Evolutionary conservation across 2,888 invertebrate species (phyloP).

Genomic region (Strigamia maritima): DNA sequence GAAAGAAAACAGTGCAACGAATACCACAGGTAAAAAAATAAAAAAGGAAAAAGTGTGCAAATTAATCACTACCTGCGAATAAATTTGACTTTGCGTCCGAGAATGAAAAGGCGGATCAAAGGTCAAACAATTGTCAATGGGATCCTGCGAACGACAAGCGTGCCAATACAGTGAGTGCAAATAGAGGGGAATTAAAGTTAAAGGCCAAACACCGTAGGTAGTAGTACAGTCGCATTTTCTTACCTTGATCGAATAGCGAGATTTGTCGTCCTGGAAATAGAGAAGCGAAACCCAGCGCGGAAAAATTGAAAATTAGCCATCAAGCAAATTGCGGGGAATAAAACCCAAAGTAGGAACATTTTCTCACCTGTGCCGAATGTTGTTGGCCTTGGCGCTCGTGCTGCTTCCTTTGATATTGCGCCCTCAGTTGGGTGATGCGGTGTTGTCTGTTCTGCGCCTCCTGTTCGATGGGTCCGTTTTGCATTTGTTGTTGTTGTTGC

Average conservation of each 20-base stretch:
- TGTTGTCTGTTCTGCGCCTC: slow-evolving; percentile 48
- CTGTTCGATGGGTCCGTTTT: slow-evolving; percentile 43
- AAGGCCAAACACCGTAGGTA: not conserved
- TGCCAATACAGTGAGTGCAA: not conserved
- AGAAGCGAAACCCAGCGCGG: not conserved
- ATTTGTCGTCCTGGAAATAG: not conserved
- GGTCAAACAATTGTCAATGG: not conserved
- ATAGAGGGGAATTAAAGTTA: not conserved
- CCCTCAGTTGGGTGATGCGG: slow-evolving; percentile 56
- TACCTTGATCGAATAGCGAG: not conserved
- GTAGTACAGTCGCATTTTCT: not conserved
- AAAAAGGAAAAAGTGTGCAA: not conserved
- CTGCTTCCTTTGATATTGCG: slow-evolving; percentile 60
- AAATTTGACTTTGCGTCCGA: slow-evolving; percentile 24
- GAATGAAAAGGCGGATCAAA: not conserved
- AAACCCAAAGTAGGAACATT: too few species aligned
- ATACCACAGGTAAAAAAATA: not conserved
- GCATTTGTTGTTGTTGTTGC: slow-evolving; percentile 46
- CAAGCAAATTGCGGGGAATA: too few species aligned
- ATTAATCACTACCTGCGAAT: slow-evolving; percentile 26
- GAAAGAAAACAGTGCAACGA: not conserved
- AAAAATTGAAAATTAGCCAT: not conserved
- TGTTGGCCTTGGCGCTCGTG: slow-evolving; percentile 59
- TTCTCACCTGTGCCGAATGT: not conserved
- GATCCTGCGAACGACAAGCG: slow-evolving; percentile 13